Conservation (phyloP, 2,113 vertebrate species). For the Eudorcas thomsonii region DNA sequence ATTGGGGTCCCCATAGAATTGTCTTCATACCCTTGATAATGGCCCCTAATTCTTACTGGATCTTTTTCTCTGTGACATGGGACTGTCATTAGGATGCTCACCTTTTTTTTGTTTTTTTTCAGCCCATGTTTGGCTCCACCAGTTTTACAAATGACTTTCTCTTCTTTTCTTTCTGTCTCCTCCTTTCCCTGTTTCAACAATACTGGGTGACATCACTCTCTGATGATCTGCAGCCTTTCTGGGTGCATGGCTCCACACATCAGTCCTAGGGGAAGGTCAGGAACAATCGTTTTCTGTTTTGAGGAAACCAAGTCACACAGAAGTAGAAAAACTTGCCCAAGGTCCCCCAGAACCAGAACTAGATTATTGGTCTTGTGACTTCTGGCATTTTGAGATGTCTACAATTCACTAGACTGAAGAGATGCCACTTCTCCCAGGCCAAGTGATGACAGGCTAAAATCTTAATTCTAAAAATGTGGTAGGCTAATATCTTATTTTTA, state of each 20-base stretch:
- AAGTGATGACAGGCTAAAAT: background rate
- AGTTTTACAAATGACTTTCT: background rate
- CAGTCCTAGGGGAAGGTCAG: background rate
- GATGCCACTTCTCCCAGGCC: background rate
- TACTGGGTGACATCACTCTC: too few relatives aligned
- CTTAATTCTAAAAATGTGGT: background rate
- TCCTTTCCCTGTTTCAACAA: background rate
- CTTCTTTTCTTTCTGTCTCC: background rate
- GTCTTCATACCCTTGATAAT: background rate
- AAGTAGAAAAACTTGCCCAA: background rate
- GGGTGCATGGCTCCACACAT: background rate
- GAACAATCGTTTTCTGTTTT: background rate
- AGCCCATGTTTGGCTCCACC: background rate
- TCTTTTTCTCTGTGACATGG: background rate
- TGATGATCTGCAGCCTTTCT: background rate
- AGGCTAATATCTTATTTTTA: background rate
- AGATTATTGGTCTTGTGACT: background rate
- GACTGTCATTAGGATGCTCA: background rate
- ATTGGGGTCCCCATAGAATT: background rate
- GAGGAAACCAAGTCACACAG: background rate
- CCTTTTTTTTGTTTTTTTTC: background rate
- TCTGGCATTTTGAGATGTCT: background rate
- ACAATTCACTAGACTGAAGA: background rate
- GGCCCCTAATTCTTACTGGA: background rate
- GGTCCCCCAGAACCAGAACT: background rate